Base-by-base conservation (phyloP, 2,113 vertebrate species). In the Pseudorectes ferrugineus region DNA sequence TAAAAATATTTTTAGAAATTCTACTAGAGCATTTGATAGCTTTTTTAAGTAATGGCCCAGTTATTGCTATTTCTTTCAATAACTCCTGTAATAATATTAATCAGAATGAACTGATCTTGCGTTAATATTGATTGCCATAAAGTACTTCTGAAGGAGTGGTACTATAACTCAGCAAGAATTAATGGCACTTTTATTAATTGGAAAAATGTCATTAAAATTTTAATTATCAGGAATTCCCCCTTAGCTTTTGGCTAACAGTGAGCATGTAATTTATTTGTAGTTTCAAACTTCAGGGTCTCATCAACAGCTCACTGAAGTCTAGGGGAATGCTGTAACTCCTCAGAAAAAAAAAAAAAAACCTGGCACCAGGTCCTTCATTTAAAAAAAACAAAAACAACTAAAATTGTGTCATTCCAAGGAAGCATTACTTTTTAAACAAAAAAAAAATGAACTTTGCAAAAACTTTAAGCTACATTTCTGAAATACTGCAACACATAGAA, bases 1-100 rank as follows among this genome's bases (percentile, higher is more conserved):
- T 36, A 93, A 84, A 24, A 59, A 49, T 8, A 33, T 58, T 82
- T 71, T 84, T 79, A 87, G 28, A 95, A 93, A 46, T 81, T 65
- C 26, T 45, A 74, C 51, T 11, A 65, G 38, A 17, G 11, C 54
- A 58, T 95, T 66, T 83, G 28, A 52, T 74, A 91, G 67, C 48
- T 77, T 25, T 67, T 92, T 42, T 2, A 78, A 87, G 25, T 52
- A 87, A 82, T n/a, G 21, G 9, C 9, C 10, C 62, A 74, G 66
- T 76, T 85, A 87, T 75, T 95, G 31, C 48, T 83, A 89, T 82
- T 82, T 95, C 11, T 90, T 96, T 84, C 68, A 24, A 73, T 74
- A 82, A 73, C 91, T 79, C 71, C 48, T 75, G 31, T 65, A 65
- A 94, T 46, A 58, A 36, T 67, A 92, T 77, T 85, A 94, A 95